phyloP scores from a whole-genome alignment of 2,888 invertebrate species.

The Isoperla grammatica region DNA sequence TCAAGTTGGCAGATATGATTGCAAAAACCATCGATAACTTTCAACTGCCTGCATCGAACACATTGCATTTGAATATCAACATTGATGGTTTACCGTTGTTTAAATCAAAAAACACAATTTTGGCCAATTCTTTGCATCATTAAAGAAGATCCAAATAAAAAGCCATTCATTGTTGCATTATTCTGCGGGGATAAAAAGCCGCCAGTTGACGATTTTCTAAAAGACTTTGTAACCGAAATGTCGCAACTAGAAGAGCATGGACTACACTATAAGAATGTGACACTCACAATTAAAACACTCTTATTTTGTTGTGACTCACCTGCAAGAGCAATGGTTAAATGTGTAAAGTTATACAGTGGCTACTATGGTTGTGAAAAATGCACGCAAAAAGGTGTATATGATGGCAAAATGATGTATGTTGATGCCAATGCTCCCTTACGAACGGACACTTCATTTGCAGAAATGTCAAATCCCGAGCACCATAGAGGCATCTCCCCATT shows the following conservation, averaged over 20 bases:
- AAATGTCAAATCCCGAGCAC: constrained; percentile 1
- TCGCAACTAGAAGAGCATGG: constrained; percentile 23
- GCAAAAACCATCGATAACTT: not conserved
- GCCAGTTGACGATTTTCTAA: constrained; percentile 29
- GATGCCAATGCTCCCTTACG: not conserved
- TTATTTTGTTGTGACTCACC: constrained; percentile 24
- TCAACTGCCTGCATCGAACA: not conserved
- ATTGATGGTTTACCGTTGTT: constrained; percentile 26
- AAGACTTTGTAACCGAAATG: constrained; percentile 31
- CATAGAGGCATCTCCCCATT: constrained; percentile 10
- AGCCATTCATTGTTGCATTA: constrained; percentile 32
- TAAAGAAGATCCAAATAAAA: constrained; percentile 28
- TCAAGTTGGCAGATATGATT: constrained; percentile 5
- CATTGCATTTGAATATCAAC: constrained; percentile 20
- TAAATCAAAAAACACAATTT: constrained; percentile 24
- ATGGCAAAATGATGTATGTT: not conserved
- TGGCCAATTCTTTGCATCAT: constrained; percentile 29
- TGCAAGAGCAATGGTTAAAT: constrained; percentile 26
- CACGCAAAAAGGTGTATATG: not conserved
- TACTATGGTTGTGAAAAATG: constrained; percentile 25
- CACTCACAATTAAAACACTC: not conserved
- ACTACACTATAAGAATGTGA: not conserved
- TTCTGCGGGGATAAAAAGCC: constrained; percentile 31
- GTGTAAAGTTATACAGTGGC: constrained; percentile 22
- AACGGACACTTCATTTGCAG: not conserved